Base-by-base conservation (phyloP, 2,113 vertebrate genomes). In the Gambusia holbrooki region DNA sequence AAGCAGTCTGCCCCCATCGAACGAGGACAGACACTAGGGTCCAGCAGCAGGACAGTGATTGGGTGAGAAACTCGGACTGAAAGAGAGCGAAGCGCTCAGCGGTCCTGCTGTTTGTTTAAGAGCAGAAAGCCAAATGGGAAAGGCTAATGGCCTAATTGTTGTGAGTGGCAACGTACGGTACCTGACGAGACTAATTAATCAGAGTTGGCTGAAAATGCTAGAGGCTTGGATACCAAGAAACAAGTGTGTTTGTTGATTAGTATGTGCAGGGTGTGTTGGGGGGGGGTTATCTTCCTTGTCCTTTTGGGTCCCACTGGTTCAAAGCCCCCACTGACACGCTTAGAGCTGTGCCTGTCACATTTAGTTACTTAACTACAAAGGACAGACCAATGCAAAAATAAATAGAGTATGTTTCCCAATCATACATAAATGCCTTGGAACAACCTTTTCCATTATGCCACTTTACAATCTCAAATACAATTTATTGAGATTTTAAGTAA, bases 171-270 rank as follows among this genome's bases (percentile, higher is more conserved):
- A 85, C 91, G 91, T 89, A 90, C 78, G 90, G 85, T 91, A 89
- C 89, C 92, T 94, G 93, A 94, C 92, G 84, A 92, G 86, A 86
- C 82, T 89, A 74, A 93, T 93, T 93, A 93, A 89, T 91, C 89
- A 90, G 82, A 74, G 74, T 17, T 5, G 54, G 75, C 69, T 91
- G 90, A 90, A 78, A 83, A 87, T 83, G 84, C 87, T 76, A 37
- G 70, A 61, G 90, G 88, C 79, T 69, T 40, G 74, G 76, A 65
- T 33, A 35, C 75, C 35, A 58, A 73, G 64, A 64, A 69, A 70
- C 40, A 72, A 35, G n/a, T 32, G 54, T 61, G 27, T n/a, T 25
- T 51, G 65, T 42, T 61, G 27, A 27, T 42, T 37, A 40, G 54
- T 66, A 29, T 63, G 61, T 22, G 66, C 73, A 48, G 66, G 66